Evolutionary conservation across 2,113 vertebrate genomes (phyloP), one percentile per base, ranked within the genome.

Genomic region (Eurystomus gularis): DNA sequence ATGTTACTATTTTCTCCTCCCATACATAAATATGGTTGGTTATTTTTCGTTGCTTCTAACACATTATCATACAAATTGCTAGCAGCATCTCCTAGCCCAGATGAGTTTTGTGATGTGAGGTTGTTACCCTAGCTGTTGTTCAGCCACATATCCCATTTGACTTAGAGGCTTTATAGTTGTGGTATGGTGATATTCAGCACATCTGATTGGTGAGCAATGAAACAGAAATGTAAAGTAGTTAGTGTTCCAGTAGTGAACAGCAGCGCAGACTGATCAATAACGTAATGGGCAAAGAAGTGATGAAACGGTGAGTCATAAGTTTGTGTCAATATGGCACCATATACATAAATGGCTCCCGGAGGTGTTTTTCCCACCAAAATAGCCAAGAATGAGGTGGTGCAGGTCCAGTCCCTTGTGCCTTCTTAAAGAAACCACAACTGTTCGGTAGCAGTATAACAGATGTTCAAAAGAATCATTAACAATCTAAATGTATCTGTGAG

Each of bases 401-500:
- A 97, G 97, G 97, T 98, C 93, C 68, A 96, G 84, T 97, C 98
- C 89, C 97, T 88, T 49, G 97, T 89, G 97, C 28, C 94, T 96
- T 96, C 96, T 98, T 98, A 97, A 98, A 97, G 97, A 97, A 98
- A 96, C 97, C 96, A 93, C 97, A 98, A 98, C 96, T 98, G 97
- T 94, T 98, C 96, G 10, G 86, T 90, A 94, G 84, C 93, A 97
- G 83, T 80, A 84, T 88, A 98, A 94, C 98, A 98, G 98, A 98
- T 98, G 98, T 97, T 98, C 88, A 96, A 95, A 97, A 93, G 97
- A 98, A 97, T 97, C 98, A 97, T 98, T 98, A 98, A 96, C 97
- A 97, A 84, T 96, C 88, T 96, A 97, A 98, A 97, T 97, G 95
- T 96, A 96, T 96, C 86, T 97, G 75, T 88, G 96, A 98, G 91